Conservation (phyloP, 2,888 invertebrate species). For the Ceratothoa steindachneri region DNA sequence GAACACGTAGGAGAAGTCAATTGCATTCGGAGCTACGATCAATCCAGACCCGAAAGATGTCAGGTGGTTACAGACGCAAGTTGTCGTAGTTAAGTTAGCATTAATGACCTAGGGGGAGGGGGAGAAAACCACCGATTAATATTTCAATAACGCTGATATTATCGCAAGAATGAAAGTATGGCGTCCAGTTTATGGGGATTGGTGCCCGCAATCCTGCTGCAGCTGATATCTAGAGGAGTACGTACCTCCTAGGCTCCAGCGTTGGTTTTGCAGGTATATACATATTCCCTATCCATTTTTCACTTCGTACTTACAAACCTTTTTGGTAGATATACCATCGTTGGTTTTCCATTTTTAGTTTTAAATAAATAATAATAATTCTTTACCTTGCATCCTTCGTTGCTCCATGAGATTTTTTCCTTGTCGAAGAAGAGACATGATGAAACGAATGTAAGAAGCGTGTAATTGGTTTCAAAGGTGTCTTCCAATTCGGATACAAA, state of each 20-base stretch:
- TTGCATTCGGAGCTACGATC: conserved; percentile 55
- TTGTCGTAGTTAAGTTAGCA: conserved; percentile 49
- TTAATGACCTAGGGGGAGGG: conserved; percentile 16
- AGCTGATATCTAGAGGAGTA: too few relatives aligned
- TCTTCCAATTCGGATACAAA: conserved; percentile 6
- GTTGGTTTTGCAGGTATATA: too few relatives aligned
- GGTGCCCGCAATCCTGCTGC: too few relatives aligned
- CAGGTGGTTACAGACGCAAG: conserved; percentile 52
- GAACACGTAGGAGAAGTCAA: conserved; percentile 57
- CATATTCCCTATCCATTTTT: too few relatives aligned
- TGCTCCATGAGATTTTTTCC: conserved; percentile 49
- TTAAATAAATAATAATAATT: too few relatives aligned
- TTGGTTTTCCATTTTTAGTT: too few relatives aligned
- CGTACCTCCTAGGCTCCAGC: too few relatives aligned
- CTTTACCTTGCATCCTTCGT: conserved; percentile 51
- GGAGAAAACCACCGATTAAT: not conserved
- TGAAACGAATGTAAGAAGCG: conserved; percentile 51
- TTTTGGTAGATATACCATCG: too few relatives aligned
- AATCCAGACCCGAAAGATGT: conserved; percentile 56
- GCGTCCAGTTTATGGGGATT: not conserved
- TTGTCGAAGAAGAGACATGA: conserved; percentile 53
- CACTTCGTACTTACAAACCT: too few relatives aligned
- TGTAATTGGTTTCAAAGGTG: conserved; percentile 50
- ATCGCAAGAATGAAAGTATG: not conserved
- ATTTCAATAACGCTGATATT: not conserved